Base-by-base conservation (phyloP, 2,888 invertebrate species). In the Drosophila antonietae region DNA sequence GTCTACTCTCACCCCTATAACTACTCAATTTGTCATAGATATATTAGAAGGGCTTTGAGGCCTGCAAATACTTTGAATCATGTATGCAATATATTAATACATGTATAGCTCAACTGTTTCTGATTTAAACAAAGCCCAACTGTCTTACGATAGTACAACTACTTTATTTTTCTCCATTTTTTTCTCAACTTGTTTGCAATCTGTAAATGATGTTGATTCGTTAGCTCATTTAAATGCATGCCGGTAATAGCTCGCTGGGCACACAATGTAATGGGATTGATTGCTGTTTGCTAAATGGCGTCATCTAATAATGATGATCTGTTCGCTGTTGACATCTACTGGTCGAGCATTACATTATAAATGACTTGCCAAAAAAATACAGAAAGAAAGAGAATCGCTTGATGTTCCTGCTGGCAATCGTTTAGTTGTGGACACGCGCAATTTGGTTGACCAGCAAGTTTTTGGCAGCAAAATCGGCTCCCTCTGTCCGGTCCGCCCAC, bases 361-460 rank as follows among this genome's bases (percentile, higher is more conserved):
- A 37, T 61, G 56, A 53, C 23, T 64, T 65, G 57, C 67, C 76
- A 72, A 76, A 72, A 28, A 6, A 0, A 28, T 20, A 20, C 2
- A 28, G 5, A 28, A 28, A 28, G 5, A 6, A 28, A 28, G 28
- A 28, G 3, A 76, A 62, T 64, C 39, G n/a, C 67, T 43, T 43
- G 74, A 63, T 28, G 31, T 37, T 23, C 47, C n/a, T 4, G 14
- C 46, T 46, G 44, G 28, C 33, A 51, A 18, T 28, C 52, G 47
- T 73, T 71, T 66, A 52, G 41, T 46, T 41, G 9, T 28, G 52
- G 73, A 72, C 76, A 76, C 75, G 68, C 75, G 76, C 77, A 73
- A 73, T 77, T 77, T 65, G 62, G 47, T 44, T 71, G 49, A 35
- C 49, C 44, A 56, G 47, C 56, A 28, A 43, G 46, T 20, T 61